phyloP scores from a whole-genome alignment of 2,797 vertebrate genomes.

The Adrianichthys oophorus region DNA sequence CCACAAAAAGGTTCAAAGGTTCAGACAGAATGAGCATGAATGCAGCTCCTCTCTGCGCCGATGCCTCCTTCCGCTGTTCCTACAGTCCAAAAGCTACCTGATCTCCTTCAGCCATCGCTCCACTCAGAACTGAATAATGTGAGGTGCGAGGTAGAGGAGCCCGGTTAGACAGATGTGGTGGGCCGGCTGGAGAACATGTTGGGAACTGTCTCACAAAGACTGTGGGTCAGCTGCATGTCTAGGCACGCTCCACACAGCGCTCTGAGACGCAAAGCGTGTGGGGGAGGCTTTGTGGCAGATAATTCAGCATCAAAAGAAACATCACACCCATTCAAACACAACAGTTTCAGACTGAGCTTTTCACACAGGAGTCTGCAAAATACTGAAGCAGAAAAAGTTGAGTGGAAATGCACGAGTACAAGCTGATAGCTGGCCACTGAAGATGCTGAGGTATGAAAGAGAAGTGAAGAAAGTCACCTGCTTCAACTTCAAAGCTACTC shows the following conservation, averaged over 20 bases:
- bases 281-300: neutral
- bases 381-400: too few relatives aligned
- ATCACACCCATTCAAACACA: too few relatives aligned
- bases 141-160: slow-evolving; percentile 7
- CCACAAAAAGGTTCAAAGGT: neutral
- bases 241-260: slow-evolving; percentile 28
- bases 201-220: slow-evolving; percentile 47
- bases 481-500: too few relatives aligned
- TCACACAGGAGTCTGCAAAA: too few relatives aligned
- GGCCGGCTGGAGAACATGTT: slow-evolving; percentile 49
- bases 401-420: too few relatives aligned
- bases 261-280: slow-evolving; percentile 11
- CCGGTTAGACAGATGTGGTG: slow-evolving; percentile 11
- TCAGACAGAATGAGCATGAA: slow-evolving; percentile 6
- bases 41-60: slow-evolving; percentile 1
- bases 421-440: too few relatives aligned
- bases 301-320: too few relatives aligned
- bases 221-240: slow-evolving; percentile 52
- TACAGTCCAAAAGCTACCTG: slow-evolving; percentile 2
- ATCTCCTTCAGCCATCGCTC: slow-evolving; percentile 1
- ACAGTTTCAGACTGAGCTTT: too few relatives aligned
- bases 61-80: slow-evolving; percentile 10
- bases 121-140: slow-evolving; percentile 6
- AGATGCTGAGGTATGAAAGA: too few relatives aligned
- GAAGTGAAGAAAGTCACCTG: too few relatives aligned